phyloP scores from a whole-genome alignment of 2,888 invertebrate genomes.

The Cataglyphis rosenhaueri region DNA sequence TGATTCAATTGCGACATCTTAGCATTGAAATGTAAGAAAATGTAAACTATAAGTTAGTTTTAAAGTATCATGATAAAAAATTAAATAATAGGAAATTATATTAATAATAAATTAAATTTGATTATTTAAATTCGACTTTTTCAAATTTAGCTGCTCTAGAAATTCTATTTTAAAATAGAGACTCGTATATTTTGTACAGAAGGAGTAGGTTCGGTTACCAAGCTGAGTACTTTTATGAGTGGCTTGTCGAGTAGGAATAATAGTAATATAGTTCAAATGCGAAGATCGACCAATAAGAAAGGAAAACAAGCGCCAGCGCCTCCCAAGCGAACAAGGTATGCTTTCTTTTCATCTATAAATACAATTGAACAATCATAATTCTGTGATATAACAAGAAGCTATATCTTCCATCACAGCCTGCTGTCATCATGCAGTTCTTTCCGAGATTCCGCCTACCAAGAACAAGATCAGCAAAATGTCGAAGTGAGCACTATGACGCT shows the following conservation, averaged over 20 bases:
- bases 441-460: conserved; percentile 93
- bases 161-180: not conserved
- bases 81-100: too few species aligned
- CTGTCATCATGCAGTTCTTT: conserved; percentile 94
- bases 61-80: not conserved
- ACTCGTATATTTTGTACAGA: conserved; percentile 79
- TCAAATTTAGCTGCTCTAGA: not conserved
- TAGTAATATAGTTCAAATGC: conserved; percentile 92
- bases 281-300: conserved; percentile 94
- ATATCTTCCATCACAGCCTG: conserved; percentile 87
- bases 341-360: conserved; percentile 13
- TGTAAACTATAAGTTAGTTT: not conserved
- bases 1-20: not conserved
- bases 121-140: not conserved
- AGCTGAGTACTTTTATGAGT: conserved; percentile 89
- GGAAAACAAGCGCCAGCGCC: conserved; percentile 98
- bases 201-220: conserved; percentile 86
- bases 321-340: conserved; percentile 96
- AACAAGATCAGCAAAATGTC: conserved; percentile 86
- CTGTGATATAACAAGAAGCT: conserved; percentile 23
- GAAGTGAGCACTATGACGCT: conserved; percentile 86
- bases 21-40: conserved; percentile 1
- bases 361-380: not conserved
- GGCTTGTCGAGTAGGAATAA: conserved; percentile 87
- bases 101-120: too few species aligned